phyloP scores from a whole-genome alignment of 2,113 vertebrate species.

The Zapornia atra region DNA sequence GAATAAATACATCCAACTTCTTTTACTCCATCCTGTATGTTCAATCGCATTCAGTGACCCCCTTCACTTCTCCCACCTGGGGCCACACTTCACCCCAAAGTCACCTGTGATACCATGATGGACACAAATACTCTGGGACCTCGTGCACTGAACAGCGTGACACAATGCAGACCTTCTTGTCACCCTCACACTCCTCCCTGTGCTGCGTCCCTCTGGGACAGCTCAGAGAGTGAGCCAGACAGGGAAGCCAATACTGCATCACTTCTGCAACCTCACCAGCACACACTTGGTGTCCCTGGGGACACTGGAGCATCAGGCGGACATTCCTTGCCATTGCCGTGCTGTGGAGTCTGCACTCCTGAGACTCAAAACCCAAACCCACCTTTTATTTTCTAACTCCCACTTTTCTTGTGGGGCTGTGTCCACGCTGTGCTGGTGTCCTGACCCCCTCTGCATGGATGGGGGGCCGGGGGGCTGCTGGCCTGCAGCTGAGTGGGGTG shows the following conservation, averaged over 20 bases:
- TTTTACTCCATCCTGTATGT: neutral
- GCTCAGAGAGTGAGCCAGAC: neutral
- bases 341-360: neutral
- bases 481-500: neutral
- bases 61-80: neutral
- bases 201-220: fast-evolving
- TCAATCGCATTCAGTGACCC: fast-evolving
- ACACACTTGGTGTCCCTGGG: neutral
- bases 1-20: neutral
- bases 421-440: neutral
- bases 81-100: neutral
- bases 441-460: neutral
- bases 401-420: neutral
- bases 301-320: neutral
- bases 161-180: neutral
- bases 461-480: neutral
- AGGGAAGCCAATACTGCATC: neutral
- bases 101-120: neutral
- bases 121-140: neutral
- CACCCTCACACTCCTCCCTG: neutral
- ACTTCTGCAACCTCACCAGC: neutral
- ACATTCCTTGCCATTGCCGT: neutral
- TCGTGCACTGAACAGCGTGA: fast-evolving
- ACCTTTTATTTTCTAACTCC: neutral
- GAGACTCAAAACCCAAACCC: neutral